Base-by-base conservation (phyloP, 1,140 invertebrate genomes). In the Drosophila quadrilineata region DNA sequence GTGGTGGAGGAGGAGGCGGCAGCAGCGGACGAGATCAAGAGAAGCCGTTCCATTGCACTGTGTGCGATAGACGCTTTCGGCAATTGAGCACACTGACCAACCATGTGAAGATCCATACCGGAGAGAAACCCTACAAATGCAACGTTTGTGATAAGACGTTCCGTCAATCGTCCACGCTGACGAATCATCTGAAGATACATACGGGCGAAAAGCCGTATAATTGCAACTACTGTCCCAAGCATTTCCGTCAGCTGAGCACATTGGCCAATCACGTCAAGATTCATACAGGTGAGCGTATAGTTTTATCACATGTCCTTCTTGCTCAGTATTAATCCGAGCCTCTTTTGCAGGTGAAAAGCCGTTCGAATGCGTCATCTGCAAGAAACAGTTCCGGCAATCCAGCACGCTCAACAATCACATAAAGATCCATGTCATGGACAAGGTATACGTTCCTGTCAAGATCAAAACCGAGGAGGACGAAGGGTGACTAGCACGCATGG, bases 341-440 rank as follows among this genome's bases (percentile, higher is more conserved):
- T 75, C 36, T 17, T 17, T 76, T 75, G 16, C 62, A 88, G 89
- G 88, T 75, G 88, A 89, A 71, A 90, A 89, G 69, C 88, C 88
- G n/a, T 90, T 90, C 43, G 89, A 90, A 68, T 90, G 89, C 71
- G 88, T 85, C 50, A 87, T 89, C 57, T 90, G 89, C 66, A 89
- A 89, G 48, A 90, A 90, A 76, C 87, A 89, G 68, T 90, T 90
- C 69, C 87, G 89, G 31, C 89, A 90, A 66, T 86, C 76, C 31
- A 89, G 87, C 45, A 90, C 89, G 40, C 82, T 90, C 35, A 90
- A 90, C 67, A 90, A 90, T 71, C 89, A 90, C 68, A 89, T 90
- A 79, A 90, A 90, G 75, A 90, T 90, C 28, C 89, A 90, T 63
- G 87, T 89, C 35, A 90, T 89, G 74, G 89, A 90, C 64, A 90